Evolutionary conservation across 2,113 vertebrate species (phyloP).

Genomic region (Cyphomyrus discorhynchus): DNA sequence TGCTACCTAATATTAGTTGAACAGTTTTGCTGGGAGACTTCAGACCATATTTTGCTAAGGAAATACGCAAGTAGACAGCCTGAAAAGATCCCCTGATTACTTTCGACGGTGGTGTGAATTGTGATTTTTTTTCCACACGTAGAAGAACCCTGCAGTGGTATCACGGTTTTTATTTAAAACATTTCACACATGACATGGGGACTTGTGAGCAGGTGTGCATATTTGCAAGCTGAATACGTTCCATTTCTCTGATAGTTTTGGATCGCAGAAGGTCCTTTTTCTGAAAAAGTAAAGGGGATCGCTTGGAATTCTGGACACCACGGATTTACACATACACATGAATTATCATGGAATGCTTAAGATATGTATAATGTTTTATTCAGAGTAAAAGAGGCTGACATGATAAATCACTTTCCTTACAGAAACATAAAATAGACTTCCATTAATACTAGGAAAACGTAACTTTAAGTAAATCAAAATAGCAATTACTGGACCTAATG

Average conservation of each 20-base stretch:
- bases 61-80: background rate
- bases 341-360: conserved; percentile 7
- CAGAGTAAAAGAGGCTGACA: background rate
- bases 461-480: background rate
- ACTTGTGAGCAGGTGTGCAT: background rate
- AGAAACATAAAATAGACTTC: background rate
- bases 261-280: background rate
- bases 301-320: background rate
- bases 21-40: background rate
- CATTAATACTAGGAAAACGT: background rate
- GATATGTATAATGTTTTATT: conserved; percentile 19
- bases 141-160: background rate
- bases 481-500: background rate
- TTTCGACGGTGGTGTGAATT: background rate
- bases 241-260: background rate
- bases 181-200: background rate
- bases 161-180: background rate
- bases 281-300: background rate
- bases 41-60: background rate
- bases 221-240: background rate
- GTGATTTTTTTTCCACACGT: background rate
- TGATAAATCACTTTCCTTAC: background rate
- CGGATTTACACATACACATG: background rate
- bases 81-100: background rate
- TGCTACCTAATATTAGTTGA: background rate